Evolutionary conservation across 2,888 invertebrate genomes (phyloP), one percentile per base, ranked within the genome.

Genomic region (Acronicta alni): DNA sequence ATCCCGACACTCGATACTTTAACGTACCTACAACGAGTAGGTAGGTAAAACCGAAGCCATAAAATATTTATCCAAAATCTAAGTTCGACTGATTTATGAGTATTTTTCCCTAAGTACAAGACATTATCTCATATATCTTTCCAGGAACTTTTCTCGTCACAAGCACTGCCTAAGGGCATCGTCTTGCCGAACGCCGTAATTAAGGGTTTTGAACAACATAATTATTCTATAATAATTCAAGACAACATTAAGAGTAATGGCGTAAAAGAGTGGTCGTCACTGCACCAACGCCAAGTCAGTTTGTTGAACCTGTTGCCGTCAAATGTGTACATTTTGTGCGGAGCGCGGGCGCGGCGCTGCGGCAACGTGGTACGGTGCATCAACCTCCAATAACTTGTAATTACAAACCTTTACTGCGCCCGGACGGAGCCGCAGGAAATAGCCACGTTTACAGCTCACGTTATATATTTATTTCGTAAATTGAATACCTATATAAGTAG

Each of bases 341-440:
- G 84, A 75, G 86, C 75, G 82, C 82, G 80, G 76, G 84, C 81
- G 82, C 80, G 80, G 77, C 58, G 77, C 67, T 70, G 74, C 79
- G 74, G 78, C 80, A 82, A 78, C 76, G 76, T 75, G 73, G 63
- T 72, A 73, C 84, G 81, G 93, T 91, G 92, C 93, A 93, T 91
- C 91, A 92, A 93, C 93, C 93, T 92, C 89, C 87, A 84, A 91
- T 90, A 91, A 89, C 89, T 90, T 90, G 91, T 91, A 92, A 92
- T 93, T 92, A 93, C 90, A 88, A 90, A 88, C 87, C 89, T 92
- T 91, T 88, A 91, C 89, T 86, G 89, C 88, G 86, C 86, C 86
- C 86, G 83, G 86, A 84, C 85, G 83, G 83, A 85, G 88, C 86
- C 87, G 79, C 87, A 88, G 90, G 88, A 91, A 90, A 89, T 87